phyloP scores from a whole-genome alignment of 2,797 vertebrate genomes.

The Vultur gryphus region DNA sequence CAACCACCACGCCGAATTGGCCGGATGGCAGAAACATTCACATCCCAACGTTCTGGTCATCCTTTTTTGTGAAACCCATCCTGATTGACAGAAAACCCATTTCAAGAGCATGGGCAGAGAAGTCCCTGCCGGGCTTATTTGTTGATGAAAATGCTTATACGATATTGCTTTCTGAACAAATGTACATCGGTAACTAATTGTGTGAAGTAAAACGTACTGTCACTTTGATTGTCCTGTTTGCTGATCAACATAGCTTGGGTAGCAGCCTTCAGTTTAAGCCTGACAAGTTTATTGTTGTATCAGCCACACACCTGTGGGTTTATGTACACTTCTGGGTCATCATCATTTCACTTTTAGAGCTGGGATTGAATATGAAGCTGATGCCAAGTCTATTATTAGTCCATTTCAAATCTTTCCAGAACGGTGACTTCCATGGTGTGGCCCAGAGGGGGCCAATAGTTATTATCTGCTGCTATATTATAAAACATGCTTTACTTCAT shows the following conservation, averaged over 20 bases:
- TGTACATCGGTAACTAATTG: accelerated
- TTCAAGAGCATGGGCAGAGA: not conserved
- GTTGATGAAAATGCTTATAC: not conserved
- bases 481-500: not conserved
- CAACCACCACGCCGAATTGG: not conserved
- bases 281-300: not conserved
- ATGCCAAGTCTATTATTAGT: not conserved
- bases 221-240: not conserved
- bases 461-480: not conserved
- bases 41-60: not conserved
- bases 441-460: not conserved
- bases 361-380: not conserved
- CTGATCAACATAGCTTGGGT: not conserved
- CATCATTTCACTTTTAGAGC: not conserved
- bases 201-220: not conserved
- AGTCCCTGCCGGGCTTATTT: not conserved
- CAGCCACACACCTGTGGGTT: not conserved
- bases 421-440: not conserved
- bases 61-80: not conserved
- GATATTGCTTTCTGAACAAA: not conserved
- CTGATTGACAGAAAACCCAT: not conserved
- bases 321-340: not conserved
- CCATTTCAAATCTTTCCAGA: not conserved
- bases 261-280: not conserved
- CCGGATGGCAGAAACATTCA: not conserved